phyloP scores from a whole-genome alignment of 2,113 vertebrate genomes.

The Neolamprologus falcicula region DNA sequence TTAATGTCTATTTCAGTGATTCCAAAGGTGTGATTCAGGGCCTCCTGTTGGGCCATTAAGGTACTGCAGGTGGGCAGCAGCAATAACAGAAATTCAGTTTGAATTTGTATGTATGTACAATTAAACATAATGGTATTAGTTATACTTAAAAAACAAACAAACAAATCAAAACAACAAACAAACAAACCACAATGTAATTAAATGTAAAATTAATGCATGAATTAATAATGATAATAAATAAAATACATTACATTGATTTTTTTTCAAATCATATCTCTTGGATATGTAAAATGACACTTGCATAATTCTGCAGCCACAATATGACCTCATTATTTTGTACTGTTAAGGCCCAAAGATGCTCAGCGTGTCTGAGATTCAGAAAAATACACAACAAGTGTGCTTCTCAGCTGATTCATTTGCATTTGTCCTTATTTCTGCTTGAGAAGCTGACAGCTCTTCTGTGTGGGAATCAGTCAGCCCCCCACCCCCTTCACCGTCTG shows the following conservation, averaged over 20 bases:
- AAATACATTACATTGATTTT: neutral
- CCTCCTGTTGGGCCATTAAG: neutral
- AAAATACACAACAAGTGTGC: neutral
- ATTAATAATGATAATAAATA: neutral
- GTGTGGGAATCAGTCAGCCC: slow-evolving; percentile 16
- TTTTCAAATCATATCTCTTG: neutral
- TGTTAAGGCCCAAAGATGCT: neutral
- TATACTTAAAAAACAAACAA: neutral
- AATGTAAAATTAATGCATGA: neutral
- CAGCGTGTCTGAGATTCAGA: neutral
- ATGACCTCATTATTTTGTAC: slow-evolving; percentile 27
- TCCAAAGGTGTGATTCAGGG: neutral
- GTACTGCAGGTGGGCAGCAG: neutral
- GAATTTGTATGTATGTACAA: neutral
- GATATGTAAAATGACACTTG: neutral
- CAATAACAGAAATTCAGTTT: neutral
- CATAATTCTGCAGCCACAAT: neutral
- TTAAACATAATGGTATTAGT: neutral
- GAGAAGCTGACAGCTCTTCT: neutral
- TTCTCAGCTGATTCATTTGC: slow-evolving; percentile 45
- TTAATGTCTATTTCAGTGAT: neutral
- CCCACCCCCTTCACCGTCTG: neutral
- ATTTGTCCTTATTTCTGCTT: slow-evolving; percentile 42
- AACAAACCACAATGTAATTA: neutral
- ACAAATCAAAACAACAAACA: neutral